Conservation (phyloP, 2,797 vertebrate genomes). For the Characodon lateralis region DNA sequence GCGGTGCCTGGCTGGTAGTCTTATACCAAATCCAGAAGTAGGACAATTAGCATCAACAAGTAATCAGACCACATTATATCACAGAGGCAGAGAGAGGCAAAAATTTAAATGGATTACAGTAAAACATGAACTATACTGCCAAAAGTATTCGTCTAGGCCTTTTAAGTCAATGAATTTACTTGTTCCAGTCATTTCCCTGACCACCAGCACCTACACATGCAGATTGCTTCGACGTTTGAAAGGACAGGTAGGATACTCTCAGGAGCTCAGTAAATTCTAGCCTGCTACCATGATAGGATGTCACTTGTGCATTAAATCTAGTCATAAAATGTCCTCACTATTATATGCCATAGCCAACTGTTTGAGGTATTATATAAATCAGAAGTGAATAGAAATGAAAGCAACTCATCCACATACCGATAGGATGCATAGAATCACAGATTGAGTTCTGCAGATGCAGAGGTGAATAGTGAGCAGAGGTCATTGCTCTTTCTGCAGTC, state of each 20-base stretch:
- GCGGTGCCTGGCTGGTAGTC: constrained; percentile 12
- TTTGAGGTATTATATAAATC: too few relatives aligned
- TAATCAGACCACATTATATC: constrained; percentile 10
- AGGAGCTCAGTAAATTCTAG: neutral
- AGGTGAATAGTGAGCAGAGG: neutral
- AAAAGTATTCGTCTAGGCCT: neutral
- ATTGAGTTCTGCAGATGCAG: neutral
- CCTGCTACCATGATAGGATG: neutral
- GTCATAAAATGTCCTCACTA: too few relatives aligned
- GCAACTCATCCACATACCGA: too few relatives aligned
- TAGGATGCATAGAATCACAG: too few relatives aligned
- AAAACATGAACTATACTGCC: neutral
- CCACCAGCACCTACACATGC: neutral
- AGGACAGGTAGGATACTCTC: neutral
- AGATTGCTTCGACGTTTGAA: neutral
- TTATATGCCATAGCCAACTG: too few relatives aligned
- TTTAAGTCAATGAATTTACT: neutral
- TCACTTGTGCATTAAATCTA: too few relatives aligned
- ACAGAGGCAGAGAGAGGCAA: neutral
- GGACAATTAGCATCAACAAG: constrained; percentile 17
- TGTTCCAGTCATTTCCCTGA: neutral
- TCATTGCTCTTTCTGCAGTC: neutral
- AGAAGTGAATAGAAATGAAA: too few relatives aligned
- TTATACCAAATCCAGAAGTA: constrained; percentile 18
- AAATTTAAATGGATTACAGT: neutral